Evolutionary conservation across 2,113 vertebrate species (phyloP), one percentile per base, ranked within the genome.

Genomic region (Hemiprocne comata): DNA sequence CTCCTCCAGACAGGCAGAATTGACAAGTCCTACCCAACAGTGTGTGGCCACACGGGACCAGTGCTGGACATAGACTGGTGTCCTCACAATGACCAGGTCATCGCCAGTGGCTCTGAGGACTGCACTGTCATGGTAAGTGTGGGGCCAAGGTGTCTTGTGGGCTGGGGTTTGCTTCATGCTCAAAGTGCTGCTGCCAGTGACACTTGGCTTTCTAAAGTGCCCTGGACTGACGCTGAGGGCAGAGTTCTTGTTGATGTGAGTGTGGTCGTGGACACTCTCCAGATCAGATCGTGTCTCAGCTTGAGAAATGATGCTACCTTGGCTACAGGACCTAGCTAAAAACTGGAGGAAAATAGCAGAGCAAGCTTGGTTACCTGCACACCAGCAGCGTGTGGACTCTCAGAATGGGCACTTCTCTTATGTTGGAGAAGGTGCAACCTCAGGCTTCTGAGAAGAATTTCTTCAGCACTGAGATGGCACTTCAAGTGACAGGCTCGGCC

Each of bases 51-150:
- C 98, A 99, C 99, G 11, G 99, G 99, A 57, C 99, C 99, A 0
- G 99, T 99, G 97, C 97, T 99, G 65, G 99, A 99, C 97, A 99
- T 99, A 17, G 99, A 99, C 29, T 99, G 99, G 99, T 99, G 99
- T 89, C 99, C 99, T 46, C 99, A 99, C 78, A 99, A 99, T 3
- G 99, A 99, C 92, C 98, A 99, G 31, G 98, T 99, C 86, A 99
- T 99, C 11, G 99, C 99, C 97, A 99, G 99, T 2, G 99, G 99
- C 69, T 99, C 99, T 0, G 99, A 99, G 97, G 99, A 99, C 97
- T 99, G 99, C 98, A 99, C 98, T 0, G 98, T 99, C 75, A 99
- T 99, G 99, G 99, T 99, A 97, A 98, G 97, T 55, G 53, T 21
- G 46, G 19, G 2, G 10, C 13, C 19, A 5, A 1, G 14, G 4